These are phyloP conservation scores for Hylaea fasciaria DNA, from an alignment of 2,888 invertebrate species.

Conservation along the genomic window DNA sequence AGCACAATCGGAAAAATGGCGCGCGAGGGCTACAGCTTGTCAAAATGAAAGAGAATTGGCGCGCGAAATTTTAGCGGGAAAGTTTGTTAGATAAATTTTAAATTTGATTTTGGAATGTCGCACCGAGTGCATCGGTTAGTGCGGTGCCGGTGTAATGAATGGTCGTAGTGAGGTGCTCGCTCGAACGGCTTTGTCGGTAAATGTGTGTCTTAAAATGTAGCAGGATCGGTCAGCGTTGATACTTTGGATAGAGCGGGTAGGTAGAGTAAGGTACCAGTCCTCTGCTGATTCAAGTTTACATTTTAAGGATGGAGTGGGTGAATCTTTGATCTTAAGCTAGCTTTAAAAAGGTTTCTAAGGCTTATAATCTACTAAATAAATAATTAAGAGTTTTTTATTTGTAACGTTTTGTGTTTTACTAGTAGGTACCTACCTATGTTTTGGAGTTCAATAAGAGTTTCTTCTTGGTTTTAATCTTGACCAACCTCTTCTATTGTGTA, in stretches of 20 bases:
- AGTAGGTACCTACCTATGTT: no score
- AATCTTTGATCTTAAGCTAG: no score
- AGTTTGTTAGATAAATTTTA: conserved; percentile 34
- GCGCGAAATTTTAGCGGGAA: conserved; percentile 28
- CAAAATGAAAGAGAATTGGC: conserved; percentile 46
- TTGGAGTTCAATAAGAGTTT: no score
- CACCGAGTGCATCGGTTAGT: conserved; percentile 74
- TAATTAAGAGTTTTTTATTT: no score
- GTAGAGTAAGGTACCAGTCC: no score
- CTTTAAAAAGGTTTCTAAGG: no score
- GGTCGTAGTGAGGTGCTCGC: conserved; percentile 75
- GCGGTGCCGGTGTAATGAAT: conserved; percentile 77
- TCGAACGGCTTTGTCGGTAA: conserved; percentile 79
- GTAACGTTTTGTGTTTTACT: no score
- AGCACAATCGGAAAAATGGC: conserved; percentile 54
- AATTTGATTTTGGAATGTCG: conserved; percentile 50
- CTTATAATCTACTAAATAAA: no score
- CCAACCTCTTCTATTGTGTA: no score
- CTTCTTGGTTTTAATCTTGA: no score
- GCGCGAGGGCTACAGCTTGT: conserved; percentile 61
- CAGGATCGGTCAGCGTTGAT: conserved; percentile 64
- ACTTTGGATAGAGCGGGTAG: conserved; percentile 50
- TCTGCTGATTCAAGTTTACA: no score
- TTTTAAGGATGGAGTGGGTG: no score
- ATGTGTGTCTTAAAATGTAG: conserved; percentile 75